Evolutionary conservation across 2,113 vertebrate genomes (phyloP).

Genomic region (Urocitellus parryii): DNA sequence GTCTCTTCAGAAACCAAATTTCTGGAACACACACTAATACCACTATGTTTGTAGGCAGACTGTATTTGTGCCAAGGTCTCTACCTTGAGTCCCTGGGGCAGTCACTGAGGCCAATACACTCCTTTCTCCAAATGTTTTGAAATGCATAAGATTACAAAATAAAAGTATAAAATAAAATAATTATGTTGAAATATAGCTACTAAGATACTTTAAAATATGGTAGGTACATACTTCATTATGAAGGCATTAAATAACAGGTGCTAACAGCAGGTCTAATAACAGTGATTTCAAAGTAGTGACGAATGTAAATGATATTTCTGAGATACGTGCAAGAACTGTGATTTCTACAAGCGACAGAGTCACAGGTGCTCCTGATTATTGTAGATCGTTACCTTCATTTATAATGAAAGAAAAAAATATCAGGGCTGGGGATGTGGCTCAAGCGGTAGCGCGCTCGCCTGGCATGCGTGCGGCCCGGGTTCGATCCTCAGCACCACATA

Average conservation of each 20-base stretch:
- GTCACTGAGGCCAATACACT: not conserved
- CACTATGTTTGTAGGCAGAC: not conserved
- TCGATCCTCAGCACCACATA: too few species aligned
- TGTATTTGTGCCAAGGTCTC: not conserved
- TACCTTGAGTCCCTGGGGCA: not conserved
- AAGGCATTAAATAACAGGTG: not conserved
- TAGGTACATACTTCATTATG: not conserved
- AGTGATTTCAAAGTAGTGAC: not conserved
- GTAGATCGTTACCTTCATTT: not conserved
- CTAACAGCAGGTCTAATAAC: not conserved
- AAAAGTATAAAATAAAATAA: not conserved
- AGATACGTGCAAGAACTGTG: not conserved
- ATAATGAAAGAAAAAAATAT: not conserved
- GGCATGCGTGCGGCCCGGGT: too few species aligned
- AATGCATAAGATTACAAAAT: not conserved
- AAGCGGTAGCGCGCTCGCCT: too few species aligned
- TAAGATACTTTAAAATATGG: not conserved
- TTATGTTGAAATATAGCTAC: not conserved
- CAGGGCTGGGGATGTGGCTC: too few species aligned
- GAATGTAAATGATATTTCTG: not conserved
- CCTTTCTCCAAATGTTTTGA: not conserved
- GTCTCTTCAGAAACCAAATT: not conserved
- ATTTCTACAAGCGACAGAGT: not conserved
- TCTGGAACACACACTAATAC: not conserved
- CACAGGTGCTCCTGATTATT: not conserved